Evolutionary conservation across 1,140 invertebrate species (phyloP).

Genomic region (Brachionus koreanus): DNA sequence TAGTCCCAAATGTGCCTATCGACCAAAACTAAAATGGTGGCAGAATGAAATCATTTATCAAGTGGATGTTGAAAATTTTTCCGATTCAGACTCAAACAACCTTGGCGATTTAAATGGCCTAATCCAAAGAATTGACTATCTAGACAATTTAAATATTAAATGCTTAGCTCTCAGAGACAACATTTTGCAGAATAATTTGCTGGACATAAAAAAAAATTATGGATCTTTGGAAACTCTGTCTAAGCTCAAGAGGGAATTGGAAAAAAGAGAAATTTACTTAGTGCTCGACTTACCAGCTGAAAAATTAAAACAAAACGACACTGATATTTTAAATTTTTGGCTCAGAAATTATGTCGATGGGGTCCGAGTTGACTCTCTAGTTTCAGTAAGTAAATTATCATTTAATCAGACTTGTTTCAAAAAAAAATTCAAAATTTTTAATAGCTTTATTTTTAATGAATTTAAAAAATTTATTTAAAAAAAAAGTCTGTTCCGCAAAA

Average conservation of each 20-base stretch:
- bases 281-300: neutral
- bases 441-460: no score
- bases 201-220: neutral
- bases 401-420: no score
- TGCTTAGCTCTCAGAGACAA: neutral
- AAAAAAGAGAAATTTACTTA: slow-evolving; percentile 20
- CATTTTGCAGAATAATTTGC: neutral
- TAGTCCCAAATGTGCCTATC: slow-evolving; percentile 4
- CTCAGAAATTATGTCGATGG: neutral
- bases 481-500: no score
- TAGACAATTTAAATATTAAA: neutral
- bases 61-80: slow-evolving; percentile 4
- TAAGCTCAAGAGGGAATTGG: neutral
- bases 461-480: neutral
- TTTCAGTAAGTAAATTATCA: neutral
- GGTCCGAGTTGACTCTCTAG: neutral
- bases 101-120: slow-evolving; percentile 15
- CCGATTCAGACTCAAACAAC: neutral
- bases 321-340: neutral
- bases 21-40: slow-evolving; percentile 29
- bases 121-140: neutral
- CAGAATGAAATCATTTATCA: slow-evolving; percentile 40
- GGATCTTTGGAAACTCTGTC: neutral
- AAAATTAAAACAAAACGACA: neutral
- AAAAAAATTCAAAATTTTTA: neutral